Conservation (phyloP, 2,888 invertebrate genomes). For the Apoda limacodes region DNA sequence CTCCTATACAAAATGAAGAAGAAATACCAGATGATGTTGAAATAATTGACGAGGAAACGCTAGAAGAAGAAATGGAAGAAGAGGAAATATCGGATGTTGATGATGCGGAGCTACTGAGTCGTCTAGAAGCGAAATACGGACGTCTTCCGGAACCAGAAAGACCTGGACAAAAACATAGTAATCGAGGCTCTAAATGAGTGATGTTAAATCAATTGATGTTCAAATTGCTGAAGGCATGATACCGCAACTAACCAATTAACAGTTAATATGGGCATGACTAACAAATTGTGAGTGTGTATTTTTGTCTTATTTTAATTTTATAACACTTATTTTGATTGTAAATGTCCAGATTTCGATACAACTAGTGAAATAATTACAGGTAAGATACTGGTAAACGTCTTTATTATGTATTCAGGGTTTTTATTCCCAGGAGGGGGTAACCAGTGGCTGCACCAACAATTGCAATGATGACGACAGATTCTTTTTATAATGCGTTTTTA, state of each 20-base stretch:
- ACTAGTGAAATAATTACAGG: too few relatives aligned
- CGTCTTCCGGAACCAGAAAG: conserved; percentile 70
- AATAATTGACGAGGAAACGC: conserved; percentile 58
- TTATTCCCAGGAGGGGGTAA: too few relatives aligned
- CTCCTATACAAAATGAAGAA: conserved; percentile 49
- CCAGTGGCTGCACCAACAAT: too few relatives aligned
- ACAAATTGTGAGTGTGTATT: conserved; percentile 46
- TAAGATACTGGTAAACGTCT: too few relatives aligned
- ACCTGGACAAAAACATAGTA: conserved; percentile 61
- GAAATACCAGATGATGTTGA: conserved; percentile 61
- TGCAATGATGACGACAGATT: too few relatives aligned
- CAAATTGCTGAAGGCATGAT: conserved; percentile 27
- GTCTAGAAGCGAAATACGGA: conserved; percentile 80
- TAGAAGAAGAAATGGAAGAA: conserved; percentile 56
- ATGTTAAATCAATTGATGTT: too few relatives aligned
- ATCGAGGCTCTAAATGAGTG: too few relatives aligned
- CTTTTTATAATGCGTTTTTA: too few relatives aligned
- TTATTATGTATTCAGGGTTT: too few relatives aligned
- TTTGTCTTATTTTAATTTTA: conserved; percentile 3
- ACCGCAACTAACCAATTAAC: conserved; percentile 38
- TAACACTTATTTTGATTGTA: background rate
- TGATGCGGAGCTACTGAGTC: conserved; percentile 75
- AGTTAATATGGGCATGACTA: conserved; percentile 57
- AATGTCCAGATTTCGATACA: too few relatives aligned
- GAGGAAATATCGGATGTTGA: conserved; percentile 74